Evolutionary conservation across 2,113 vertebrate genomes (phyloP), one percentile per base, ranked within the genome.

Genomic region (Toxotes chatareus): DNA sequence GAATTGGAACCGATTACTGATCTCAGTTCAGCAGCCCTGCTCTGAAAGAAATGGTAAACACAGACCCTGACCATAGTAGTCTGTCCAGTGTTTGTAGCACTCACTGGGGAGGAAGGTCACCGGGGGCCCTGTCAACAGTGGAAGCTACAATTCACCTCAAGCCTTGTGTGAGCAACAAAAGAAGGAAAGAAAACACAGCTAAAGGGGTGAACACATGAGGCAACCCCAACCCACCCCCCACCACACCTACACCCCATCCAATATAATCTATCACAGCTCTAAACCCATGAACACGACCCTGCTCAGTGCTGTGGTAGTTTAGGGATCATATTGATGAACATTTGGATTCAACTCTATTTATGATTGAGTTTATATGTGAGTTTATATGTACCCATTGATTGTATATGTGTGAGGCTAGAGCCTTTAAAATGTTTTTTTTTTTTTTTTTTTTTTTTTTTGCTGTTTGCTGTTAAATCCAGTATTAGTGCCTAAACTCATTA

Each of bases 41-140:
- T 73, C 78, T 79, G 67, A 85, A 86, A 77, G 56, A 57, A 78
- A 76, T 27, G 76, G 79, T 87, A 82, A 92, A 90, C 87, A 89
- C 81, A 79, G 55, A 71, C 3, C 62, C 60, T 31, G 87, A 17
- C 74, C 72, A 7, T 70, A 55, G 76, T 68, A 65, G 83, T 64
- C 86, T 83, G 88, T 77, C 83, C 89, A 83, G 83, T 92, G 88
- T 89, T 89, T 82, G 57, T 67, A 61, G 77, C 88, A 80, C 85
- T 87, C 75, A 47, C 57, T 42, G 69, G 77, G 88, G 57, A 84
- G 81, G 82, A 84, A 86, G 90, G 88, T 91, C 90, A 85, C 44
- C 1, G 64, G 47, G 36, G 82, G 81, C 60, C 69, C 81, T 91
- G 83, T 90, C 82, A 88, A 87, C 78, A 86, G 38, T 81, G 75